These are phyloP conservation scores for Halcyon senegalensis DNA, from an alignment of 2,113 vertebrate genomes.

Conservation along the genomic window DNA sequence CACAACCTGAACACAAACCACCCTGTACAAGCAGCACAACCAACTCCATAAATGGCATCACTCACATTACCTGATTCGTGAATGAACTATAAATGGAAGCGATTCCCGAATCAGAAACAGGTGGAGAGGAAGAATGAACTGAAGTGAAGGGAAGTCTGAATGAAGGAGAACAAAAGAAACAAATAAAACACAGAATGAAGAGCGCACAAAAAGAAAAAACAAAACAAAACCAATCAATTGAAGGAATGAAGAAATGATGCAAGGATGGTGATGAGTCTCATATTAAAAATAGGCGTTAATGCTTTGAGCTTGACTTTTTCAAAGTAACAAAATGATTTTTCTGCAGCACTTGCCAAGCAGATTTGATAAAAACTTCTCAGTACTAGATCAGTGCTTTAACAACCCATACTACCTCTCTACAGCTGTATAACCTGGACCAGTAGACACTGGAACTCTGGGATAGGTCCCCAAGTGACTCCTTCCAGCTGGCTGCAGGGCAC, in stretches of 20 bases:
- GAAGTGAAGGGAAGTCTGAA: not conserved
- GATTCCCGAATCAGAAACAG: conserved; percentile 33
- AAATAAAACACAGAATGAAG: not conserved
- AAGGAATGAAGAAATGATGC: not conserved
- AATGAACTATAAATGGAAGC: not conserved
- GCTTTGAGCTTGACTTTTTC: not conserved
- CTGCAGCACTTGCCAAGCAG: not conserved
- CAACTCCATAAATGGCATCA: not conserved
- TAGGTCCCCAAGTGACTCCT: not conserved
- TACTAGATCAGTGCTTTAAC: not conserved
- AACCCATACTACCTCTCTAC: not conserved
- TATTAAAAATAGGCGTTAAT: not conserved
- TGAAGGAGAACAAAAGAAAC: conserved; percentile 11
- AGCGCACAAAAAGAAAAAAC: not conserved
- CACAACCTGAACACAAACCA: not conserved
- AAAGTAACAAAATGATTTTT: not conserved
- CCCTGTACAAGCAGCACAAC: not conserved
- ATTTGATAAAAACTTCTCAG: not conserved
- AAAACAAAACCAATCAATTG: too few species aligned
- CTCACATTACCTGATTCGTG: not conserved
- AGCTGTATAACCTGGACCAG: not conserved
- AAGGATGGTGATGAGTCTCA: not conserved
- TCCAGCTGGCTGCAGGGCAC: not conserved
- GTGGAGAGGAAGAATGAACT: not conserved
- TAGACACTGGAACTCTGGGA: not conserved